phyloP scores from a whole-genome alignment of 92 coral and sea anemone genomes.

The Epizoanthus illoricatus region DNA sequence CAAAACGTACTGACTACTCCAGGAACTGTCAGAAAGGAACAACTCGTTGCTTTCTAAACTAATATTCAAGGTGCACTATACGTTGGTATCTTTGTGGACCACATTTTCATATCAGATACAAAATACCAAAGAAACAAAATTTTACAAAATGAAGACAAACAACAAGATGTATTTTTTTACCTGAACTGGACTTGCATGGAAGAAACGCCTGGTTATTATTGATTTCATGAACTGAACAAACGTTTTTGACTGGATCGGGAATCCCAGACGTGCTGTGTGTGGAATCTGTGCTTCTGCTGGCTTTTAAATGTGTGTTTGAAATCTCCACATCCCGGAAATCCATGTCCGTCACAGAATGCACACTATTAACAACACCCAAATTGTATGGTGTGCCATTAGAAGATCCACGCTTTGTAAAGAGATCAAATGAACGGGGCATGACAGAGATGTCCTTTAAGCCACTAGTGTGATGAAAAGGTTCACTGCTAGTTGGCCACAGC shows the following conservation, averaged over 20 bases:
- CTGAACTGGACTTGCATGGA: constrained; percentile 17
- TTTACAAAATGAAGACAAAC: too few relatives aligned
- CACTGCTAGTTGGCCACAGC: neutral
- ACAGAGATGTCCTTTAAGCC: neutral
- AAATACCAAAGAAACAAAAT: too few relatives aligned
- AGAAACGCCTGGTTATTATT: neutral
- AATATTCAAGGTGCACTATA: too few relatives aligned
- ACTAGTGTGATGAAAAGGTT: neutral
- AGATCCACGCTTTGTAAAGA: neutral
- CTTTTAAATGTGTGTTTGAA: neutral
- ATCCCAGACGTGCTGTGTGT: neutral
- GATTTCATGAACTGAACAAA: neutral
- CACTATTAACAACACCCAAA: neutral
- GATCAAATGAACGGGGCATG: too few relatives aligned
- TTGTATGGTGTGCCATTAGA: neutral
- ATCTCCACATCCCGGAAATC: too few relatives aligned
- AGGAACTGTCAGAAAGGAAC: too few relatives aligned
- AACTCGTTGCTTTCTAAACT: too few relatives aligned
- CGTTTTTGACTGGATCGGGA: neutral
- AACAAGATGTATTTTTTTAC: neutral
- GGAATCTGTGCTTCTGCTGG: neutral
- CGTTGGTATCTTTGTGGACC: too few relatives aligned
- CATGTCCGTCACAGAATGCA: neutral
- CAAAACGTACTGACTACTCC: too few relatives aligned
- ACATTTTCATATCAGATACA: too few relatives aligned